Percentiles rank a stretch among this genome's conserved stretches.
phyloP scores from a whole-genome alignment of 2,113 vertebrate genomes.

The Clarias batrachus region DNA sequence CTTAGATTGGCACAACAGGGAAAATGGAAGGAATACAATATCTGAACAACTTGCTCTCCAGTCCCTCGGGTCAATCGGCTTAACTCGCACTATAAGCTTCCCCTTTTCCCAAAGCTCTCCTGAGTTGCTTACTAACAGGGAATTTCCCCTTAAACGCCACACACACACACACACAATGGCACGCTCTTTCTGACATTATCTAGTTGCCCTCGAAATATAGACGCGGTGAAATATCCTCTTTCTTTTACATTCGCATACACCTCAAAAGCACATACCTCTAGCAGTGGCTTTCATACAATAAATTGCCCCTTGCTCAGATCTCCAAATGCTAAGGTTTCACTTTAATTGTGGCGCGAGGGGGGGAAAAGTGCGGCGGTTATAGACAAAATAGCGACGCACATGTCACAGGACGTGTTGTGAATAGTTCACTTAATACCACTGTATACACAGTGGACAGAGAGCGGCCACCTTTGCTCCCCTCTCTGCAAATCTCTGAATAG shows the following conservation, averaged over 20 bases:
- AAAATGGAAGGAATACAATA: slow-evolving; percentile 77
- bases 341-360: slow-evolving; percentile 76
- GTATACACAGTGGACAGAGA: slow-evolving; percentile 79
- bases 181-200: slow-evolving; percentile 13
- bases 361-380: slow-evolving; percentile 62
- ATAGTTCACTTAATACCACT: slow-evolving; percentile 82
- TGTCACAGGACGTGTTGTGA: slow-evolving; percentile 79
- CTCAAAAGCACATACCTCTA: slow-evolving; percentile 54
- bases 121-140: slow-evolving; percentile 22
- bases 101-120: slow-evolving; percentile 27
- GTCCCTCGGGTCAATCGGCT: slow-evolving; percentile 75
- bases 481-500: slow-evolving; percentile 76
- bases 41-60: slow-evolving; percentile 76
- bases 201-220: slow-evolving; percentile 15
- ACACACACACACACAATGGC: neutral
- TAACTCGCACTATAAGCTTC: slow-evolving; percentile 62
- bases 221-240: neutral
- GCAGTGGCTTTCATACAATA: slow-evolving; percentile 64
- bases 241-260: slow-evolving; percentile 47
- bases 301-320: slow-evolving; percentile 69
- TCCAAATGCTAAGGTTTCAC: slow-evolving; percentile 73
- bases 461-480: slow-evolving; percentile 76
- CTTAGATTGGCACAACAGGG: slow-evolving; percentile 70
- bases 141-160: slow-evolving; percentile 21
- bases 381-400: slow-evolving; percentile 73